Conservation (phyloP, 2,113 vertebrate genomes). For the Sinosuthora webbiana region DNA sequence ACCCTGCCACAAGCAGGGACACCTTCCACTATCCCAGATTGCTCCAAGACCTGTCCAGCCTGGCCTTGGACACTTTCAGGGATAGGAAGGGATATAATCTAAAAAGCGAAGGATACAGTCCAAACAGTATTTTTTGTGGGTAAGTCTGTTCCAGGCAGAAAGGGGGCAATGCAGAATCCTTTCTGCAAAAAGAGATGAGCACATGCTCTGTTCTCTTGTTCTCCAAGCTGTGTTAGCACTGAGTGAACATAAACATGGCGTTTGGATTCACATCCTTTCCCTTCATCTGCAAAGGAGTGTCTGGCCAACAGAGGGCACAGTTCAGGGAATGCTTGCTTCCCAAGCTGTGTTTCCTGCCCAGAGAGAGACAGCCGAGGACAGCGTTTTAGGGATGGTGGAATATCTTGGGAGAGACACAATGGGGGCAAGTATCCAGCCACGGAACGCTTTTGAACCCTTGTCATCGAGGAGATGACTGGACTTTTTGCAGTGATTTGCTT, state of each 20-base stretch:
- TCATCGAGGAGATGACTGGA: not conserved
- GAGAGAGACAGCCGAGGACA: not conserved
- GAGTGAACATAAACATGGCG: fast-evolving
- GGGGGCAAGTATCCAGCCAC: not conserved
- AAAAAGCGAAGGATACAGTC: not conserved
- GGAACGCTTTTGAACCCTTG: not conserved
- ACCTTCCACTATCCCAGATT: not conserved
- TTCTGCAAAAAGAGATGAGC: not conserved
- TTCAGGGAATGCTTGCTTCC: not conserved
- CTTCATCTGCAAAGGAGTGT: not conserved
- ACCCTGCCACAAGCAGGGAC: not conserved
- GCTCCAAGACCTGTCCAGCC: not conserved
- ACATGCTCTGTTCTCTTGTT: not conserved
- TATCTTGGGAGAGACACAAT: not conserved
- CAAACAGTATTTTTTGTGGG: not conserved
- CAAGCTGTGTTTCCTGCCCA: not conserved
- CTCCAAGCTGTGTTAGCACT: not conserved
- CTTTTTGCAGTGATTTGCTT: not conserved
- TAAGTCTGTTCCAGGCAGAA: not conserved
- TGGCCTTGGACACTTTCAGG: not conserved
- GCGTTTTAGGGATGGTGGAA: not conserved
- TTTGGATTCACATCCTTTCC: not conserved
- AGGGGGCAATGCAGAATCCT: not conserved
- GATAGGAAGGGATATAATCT: not conserved
- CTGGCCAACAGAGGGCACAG: not conserved